Base-by-base conservation (phyloP, 2,888 invertebrate genomes). In the Scelioninae gen. 2 region DNA sequence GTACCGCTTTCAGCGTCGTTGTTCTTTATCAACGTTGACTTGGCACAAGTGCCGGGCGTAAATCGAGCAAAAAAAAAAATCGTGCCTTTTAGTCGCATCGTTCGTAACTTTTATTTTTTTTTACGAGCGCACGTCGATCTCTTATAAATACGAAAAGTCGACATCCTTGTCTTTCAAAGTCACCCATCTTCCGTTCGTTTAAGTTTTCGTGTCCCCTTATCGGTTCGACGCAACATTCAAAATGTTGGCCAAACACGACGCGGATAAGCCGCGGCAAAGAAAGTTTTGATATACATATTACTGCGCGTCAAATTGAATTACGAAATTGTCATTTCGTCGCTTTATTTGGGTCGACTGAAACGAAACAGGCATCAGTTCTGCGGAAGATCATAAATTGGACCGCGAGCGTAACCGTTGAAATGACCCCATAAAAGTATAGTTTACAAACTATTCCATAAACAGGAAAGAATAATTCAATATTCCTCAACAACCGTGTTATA, bases 21-120 rank as follows among this genome's bases (percentile, higher is more conserved):
- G 58, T 71, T 71, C 71, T 71, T 71, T 71, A 64, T 71, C 71
- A 63, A 52, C 64, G 71, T 64, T 58, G 58, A 71, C 71, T 64
- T 60, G 71, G 71, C 64, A 71, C 64, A 64, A 53, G 53, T 53
- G 33, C 52, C 33, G 33, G 16, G 64, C 28, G 33, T 43, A 45
- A 46, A 31, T 33, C 37, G 28, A 19, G 22, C 58, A 43, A 60
- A 58, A 61, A 71, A 64, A 63, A 39, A 65, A 43, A 25, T 11
- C 48, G 50, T 31, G 60, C 64, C 65, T 72, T 72, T 72, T 72
- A 45, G 53, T 37, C n/a, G 43, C 46, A 43, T 52, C 67, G 43
- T 25, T 72, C 55, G 46, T 60, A 65, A 61, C 60, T 53, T 48
- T 67, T 72, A 67, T 72, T 67, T 48, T 31, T 31, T 31, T 31